Evolutionary conservation across 2,888 invertebrate genomes (phyloP).

Genomic region (Synanthedon andrenaeformis): DNA sequence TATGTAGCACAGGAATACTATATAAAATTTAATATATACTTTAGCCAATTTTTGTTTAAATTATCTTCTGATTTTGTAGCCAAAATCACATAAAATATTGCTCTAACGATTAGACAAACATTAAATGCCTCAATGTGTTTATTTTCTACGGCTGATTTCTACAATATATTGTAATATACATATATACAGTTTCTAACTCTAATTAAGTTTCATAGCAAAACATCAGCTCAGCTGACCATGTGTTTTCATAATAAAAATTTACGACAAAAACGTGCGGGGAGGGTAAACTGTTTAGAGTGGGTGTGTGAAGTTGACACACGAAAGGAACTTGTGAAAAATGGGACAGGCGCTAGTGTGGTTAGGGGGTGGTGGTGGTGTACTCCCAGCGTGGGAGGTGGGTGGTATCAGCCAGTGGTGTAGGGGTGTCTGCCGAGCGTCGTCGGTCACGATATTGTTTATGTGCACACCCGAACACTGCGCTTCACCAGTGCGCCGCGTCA

Average conservation of each 20-base stretch:
- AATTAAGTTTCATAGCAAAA: slow-evolving; percentile 1
- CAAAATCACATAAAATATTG: too few species aligned
- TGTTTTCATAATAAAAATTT: slow-evolving; percentile 45
- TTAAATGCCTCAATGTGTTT: too few species aligned
- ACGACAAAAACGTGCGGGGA: slow-evolving; percentile 33
- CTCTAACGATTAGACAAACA: too few species aligned
- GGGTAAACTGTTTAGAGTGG: slow-evolving; percentile 15
- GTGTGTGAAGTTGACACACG: slow-evolving; percentile 26
- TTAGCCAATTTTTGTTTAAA: neutral
- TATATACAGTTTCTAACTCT: too few species aligned
- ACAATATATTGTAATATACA: too few species aligned
- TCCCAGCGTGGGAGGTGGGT: slow-evolving; percentile 10
- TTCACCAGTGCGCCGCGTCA: slow-evolving; percentile 52
- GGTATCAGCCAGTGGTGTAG: slow-evolving; percentile 7
- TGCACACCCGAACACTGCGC: slow-evolving; percentile 44
- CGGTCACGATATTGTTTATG: slow-evolving; percentile 47
- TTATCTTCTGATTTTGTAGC: slow-evolving; percentile 4
- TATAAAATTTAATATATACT: too few species aligned
- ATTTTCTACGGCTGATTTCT: too few species aligned
- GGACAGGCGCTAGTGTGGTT: slow-evolving; percentile 23
- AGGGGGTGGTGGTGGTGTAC: slow-evolving; percentile 13
- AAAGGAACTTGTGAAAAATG: slow-evolving; percentile 51
- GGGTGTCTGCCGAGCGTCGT: slow-evolving; percentile 4
- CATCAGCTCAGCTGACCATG: slow-evolving; percentile 44
- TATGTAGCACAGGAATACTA: too few species aligned